These are phyloP conservation scores for Erythrocercus mccallii DNA, from an alignment of 2,113 vertebrate genomes.

Conservation along the genomic window DNA sequence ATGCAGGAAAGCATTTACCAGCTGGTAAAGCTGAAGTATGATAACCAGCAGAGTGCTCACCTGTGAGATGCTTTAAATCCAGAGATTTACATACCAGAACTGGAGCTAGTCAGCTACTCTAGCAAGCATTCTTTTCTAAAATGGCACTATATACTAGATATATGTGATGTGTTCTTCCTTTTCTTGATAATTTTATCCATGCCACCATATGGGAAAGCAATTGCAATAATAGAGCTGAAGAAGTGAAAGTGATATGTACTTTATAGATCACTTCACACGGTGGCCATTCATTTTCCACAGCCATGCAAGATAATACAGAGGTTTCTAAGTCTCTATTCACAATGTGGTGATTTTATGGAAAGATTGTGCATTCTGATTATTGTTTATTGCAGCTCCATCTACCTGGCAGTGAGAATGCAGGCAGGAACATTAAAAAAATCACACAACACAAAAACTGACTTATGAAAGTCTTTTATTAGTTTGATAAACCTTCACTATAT, in stretches of 20 bases:
- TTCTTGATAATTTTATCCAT: neutral
- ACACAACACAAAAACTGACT: neutral
- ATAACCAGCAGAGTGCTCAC: neutral
- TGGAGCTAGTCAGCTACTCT: neutral
- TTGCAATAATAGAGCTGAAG: neutral
- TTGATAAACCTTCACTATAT: neutral
- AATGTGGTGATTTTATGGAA: neutral
- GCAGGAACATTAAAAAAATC: neutral
- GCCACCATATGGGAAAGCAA: neutral
- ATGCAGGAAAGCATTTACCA: neutral
- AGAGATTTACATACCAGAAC: neutral
- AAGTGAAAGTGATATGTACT: neutral
- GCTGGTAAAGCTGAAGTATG: neutral
- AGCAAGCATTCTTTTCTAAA: neutral
- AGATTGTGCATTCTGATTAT: neutral
- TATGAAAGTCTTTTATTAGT: conserved; percentile 27
- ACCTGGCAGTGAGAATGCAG: neutral
- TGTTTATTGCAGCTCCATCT: neutral
- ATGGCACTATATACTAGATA: neutral
- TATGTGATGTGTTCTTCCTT: neutral
- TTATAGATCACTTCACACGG: neutral
- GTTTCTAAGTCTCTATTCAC: neutral
- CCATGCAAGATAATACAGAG: neutral
- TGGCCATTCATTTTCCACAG: neutral
- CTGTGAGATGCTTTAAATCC: neutral